These are phyloP conservation scores for Petromus typicus DNA, from an alignment of 2,113 vertebrate genomes.

Conservation along the genomic window DNA sequence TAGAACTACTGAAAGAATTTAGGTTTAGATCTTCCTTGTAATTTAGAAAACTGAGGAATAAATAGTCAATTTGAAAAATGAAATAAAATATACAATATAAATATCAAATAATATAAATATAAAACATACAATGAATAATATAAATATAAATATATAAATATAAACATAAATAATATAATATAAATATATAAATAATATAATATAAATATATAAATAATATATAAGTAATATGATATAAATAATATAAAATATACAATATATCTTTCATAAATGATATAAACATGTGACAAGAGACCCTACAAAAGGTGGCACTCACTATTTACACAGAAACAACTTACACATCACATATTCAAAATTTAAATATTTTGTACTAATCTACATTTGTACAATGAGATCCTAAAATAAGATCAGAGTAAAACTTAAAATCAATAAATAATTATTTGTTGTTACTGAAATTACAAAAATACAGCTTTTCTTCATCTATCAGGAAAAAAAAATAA, in stretches of 20 bases:
- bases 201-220: no score
- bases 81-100: background rate
- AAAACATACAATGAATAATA: no score
- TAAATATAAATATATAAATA: no score
- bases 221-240: no score
- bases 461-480: constrained; percentile 48
- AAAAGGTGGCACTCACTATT: constrained; percentile 25
- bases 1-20: background rate
- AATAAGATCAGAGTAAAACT: constrained; percentile 11
- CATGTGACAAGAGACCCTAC: constrained; percentile 23
- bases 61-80: constrained; percentile 4
- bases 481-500: constrained; percentile 39
- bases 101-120: no score
- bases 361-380: constrained; percentile 53
- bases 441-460: constrained; percentile 51
- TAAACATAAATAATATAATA: no score
- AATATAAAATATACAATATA: background rate
- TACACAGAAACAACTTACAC: background rate
- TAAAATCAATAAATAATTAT: constrained; percentile 27
- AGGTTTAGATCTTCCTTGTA: background rate
- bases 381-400: background rate
- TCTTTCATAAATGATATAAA: constrained; percentile 17
- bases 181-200: no score
- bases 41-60: constrained; percentile 26
- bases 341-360: constrained; percentile 43